A percentile compares a stretch with the other conserved stretches of the same genome.
Evolutionary conservation across 1,140 invertebrate species (phyloP).

Genomic region (Tyrophagus putrescentiae): DNA sequence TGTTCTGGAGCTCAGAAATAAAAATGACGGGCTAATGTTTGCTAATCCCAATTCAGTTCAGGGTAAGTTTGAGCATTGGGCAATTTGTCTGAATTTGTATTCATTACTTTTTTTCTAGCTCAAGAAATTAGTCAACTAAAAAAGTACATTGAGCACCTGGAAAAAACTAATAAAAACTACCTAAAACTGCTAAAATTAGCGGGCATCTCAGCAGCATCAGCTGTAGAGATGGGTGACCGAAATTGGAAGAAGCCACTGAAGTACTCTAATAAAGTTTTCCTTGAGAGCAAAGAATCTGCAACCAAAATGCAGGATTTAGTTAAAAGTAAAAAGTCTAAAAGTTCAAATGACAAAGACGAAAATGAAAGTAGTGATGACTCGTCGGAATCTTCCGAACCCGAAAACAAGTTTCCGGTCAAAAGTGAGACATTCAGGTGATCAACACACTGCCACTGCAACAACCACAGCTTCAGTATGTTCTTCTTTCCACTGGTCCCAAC

Average conservation of each 20-base stretch:
- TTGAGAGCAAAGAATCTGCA: background rate
- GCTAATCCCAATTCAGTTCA: background rate
- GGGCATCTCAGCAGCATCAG: background rate
- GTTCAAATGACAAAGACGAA: background rate
- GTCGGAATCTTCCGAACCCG: background rate
- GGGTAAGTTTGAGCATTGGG: background rate
- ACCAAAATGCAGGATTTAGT: background rate
- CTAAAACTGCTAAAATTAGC: background rate
- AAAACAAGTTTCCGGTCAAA: background rate
- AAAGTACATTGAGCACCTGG: background rate
- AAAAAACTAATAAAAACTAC: background rate
- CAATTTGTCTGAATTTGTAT: background rate
- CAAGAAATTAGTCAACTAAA: background rate
- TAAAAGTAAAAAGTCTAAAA: background rate
- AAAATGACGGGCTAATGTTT: conserved; percentile 1
- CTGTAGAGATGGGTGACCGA: background rate
- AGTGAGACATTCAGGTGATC: background rate
- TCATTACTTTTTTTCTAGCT: background rate
- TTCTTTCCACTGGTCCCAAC: too few species aligned
- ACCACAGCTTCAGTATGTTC: too few species aligned
- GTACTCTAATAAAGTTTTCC: background rate
- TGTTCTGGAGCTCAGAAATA: background rate
- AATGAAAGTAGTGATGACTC: background rate
- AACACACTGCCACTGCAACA: background rate
- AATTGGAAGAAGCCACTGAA: background rate